Percentiles rank a stretch among this genome's conserved stretches.
These are phyloP conservation scores for Brachionus asplanchnoidis DNA, from an alignment of 1,140 invertebrate species.

Conservation along the genomic window DNA sequence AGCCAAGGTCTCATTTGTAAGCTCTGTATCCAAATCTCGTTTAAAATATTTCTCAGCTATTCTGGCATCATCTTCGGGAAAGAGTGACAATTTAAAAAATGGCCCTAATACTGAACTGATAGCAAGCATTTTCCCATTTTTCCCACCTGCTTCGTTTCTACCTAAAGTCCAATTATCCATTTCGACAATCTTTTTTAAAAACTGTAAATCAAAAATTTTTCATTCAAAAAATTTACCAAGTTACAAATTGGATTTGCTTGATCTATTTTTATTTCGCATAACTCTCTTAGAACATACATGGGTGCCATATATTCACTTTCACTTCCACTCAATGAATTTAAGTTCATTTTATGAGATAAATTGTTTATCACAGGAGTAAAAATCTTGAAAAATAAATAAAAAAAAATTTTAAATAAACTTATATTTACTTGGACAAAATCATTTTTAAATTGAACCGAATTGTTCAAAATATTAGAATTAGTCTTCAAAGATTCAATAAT, in stretches of 20 bases:
- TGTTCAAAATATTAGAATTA: not conserved
- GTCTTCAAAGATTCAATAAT: not conserved
- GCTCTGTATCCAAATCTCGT: not conserved
- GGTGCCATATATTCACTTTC: slow-evolving; percentile 21
- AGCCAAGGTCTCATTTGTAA: not conserved
- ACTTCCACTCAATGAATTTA: not conserved
- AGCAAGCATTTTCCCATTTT: slow-evolving; percentile 5
- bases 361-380: slow-evolving; percentile 7
- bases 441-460: not conserved
- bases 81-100: slow-evolving; percentile 19
- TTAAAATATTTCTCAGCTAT: slow-evolving; percentile 29
- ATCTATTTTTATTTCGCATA: slow-evolving; percentile 30
- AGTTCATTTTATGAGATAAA: not conserved
- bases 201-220: no score
- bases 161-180: slow-evolving; percentile 19
- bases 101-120: not conserved
- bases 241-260: slow-evolving; percentile 34
- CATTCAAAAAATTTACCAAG: not conserved
- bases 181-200: not conserved
- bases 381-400: not conserved
- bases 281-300: not conserved
- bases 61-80: slow-evolving; percentile 33
- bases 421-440: not conserved
- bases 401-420: not conserved
- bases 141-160: not conserved